Base-by-base conservation (phyloP, 2,888 invertebrate species). In the Buathra laborator region DNA sequence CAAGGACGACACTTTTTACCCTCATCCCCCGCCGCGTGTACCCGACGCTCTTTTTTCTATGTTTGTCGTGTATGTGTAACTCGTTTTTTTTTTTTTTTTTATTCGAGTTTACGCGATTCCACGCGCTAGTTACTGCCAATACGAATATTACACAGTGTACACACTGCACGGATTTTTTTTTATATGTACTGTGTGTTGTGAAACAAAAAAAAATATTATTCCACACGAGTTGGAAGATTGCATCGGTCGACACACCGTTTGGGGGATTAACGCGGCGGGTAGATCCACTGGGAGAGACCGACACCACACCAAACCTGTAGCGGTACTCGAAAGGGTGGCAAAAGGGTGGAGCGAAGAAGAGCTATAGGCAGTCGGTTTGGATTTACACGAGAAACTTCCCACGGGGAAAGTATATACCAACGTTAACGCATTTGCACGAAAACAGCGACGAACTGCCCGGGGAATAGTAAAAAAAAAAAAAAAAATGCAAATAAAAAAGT, bases 181-280 rank as follows among this genome's bases (percentile, higher is more conserved):
- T 12, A 6, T 43, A 16, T 14, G 16, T 67, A 37, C 37, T 43
- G 59, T 62, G 29, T 62, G 29, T 53, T 24, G 19, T 37, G 24
- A 1, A 32, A 7, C 4, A 44, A 43, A 66, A 76, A 71, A 83
- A 72, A 37, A 59, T 53, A 74, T 84, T 72, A 81, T 77, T 84
- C 81, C 62, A 62, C 67, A 14, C 51, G 77, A 72, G 72, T 74
- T 53, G 81, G 72, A 81, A 84, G 81, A 84, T 81, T 84, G 81
- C 77, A 84, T 81, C 72, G 84, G 76, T 84, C 76, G 81, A 84
- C 84, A 81, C 77, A 77, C 72, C 84, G 76, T 81, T 84, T 77
- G 72, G 83, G 79, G 56, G 56, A 84, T 84, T 84, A 81, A 48
- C 67, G 62, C 12, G 64, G 53, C 51, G 66, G 29, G 66, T 43